Base-by-base conservation (phyloP, 2,113 vertebrate genomes). In the Hypanus sabinus region DNA sequence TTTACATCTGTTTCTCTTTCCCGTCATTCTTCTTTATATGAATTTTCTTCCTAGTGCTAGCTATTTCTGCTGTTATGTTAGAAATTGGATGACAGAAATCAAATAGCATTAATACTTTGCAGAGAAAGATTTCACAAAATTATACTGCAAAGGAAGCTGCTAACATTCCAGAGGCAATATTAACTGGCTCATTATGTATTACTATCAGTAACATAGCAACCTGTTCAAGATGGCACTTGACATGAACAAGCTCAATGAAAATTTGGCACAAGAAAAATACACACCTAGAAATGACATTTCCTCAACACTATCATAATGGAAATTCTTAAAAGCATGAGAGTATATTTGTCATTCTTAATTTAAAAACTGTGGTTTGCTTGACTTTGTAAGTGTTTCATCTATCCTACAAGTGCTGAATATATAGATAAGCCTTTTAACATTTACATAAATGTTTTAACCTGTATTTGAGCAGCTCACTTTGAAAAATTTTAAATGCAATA, bases 401-500 rank as follows among this genome's bases (percentile, higher is more conserved):
- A 65, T 90, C 85, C 1, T 65, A 65, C 85, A 68, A 18, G 85
- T 65, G n/a, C 62, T 68, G n/a, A 90, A 65, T 20, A 73, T 90
- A 33, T 18, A 14, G n/a, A 65, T 90, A 16, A 90, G 38, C 12
- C 30, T 65, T 65, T 90, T 65, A 90, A 90, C 85, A 90, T 90
- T 90, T 33, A 60, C 85, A 88, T 18, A 33, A 90, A 62, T 33
- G 60, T 62, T 90, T 90, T 68, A 90, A 90, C 60, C n/a, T 90
- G n/a, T 33, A 65, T 79, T 79, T 68, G 30, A 90, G 65, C 85
- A 90, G 57, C 60, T 65, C 85, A 65, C 60, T 65, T 65, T n/a
- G 18, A 30, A 14, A 90, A 68, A 33, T 65, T 90, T 90, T 68
- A 65, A 20, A 33, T 36, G 20, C 20, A 88, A 33, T 16, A n/a